A percentile compares a stretch with the other conserved stretches of the same genome.
Conservation (phyloP, 2,888 invertebrate species). For the Xiphydria camelus region DNA sequence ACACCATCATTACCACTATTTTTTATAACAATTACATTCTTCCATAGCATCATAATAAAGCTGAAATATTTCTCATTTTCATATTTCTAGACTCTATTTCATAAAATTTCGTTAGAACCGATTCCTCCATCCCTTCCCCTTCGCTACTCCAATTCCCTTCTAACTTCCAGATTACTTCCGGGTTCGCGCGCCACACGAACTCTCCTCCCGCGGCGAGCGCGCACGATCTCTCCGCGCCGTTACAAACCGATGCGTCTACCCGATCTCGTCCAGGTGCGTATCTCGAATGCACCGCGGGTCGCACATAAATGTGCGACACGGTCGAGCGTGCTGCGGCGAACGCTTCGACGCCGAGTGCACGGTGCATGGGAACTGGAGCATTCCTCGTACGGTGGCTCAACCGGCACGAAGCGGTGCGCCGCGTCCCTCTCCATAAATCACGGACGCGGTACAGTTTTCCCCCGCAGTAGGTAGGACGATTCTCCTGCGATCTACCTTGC, state of each 20-base stretch:
- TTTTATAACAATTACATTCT: too few species aligned
- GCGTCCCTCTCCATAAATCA: slow-evolving; percentile 20
- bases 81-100: too few species aligned
- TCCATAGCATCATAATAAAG: too few species aligned
- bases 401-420: background rate
- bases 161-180: too few species aligned
- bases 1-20: too few species aligned
- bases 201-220: background rate
- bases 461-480: slow-evolving; percentile 10
- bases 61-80: too few species aligned
- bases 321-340: slow-evolving; percentile 4
- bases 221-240: background rate
- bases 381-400: slow-evolving; percentile 27
- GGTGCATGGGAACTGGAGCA: slow-evolving; percentile 53
- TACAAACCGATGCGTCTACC: too few species aligned
- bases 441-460: slow-evolving; percentile 8
- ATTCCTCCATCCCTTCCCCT: too few species aligned
- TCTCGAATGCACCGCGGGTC: slow-evolving; percentile 24
- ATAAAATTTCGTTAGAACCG: too few species aligned
- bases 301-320: slow-evolving; percentile 25
- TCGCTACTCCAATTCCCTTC: too few species aligned
- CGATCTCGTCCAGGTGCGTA: slow-evolving; percentile 24
- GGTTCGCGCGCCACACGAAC: background rate
- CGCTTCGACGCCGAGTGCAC: slow-evolving; percentile 7
- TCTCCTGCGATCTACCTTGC: background rate